Evolutionary conservation across 2,888 invertebrate genomes (phyloP).

Genomic region (Trichogramma evanescens): DNA sequence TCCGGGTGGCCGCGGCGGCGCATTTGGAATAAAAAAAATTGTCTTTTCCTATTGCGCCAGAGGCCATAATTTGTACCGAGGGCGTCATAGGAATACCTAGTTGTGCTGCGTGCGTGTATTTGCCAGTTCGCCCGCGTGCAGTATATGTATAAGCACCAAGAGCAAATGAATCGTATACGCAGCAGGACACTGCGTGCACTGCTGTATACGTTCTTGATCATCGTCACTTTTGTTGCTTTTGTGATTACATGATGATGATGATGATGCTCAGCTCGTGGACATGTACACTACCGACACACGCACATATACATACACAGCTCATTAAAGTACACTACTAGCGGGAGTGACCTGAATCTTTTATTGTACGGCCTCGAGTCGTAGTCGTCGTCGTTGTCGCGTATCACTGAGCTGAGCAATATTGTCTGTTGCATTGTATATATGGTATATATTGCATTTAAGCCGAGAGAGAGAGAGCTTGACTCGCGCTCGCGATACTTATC

Average conservation of each 20-base stretch:
- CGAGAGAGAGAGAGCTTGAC: too few species aligned
- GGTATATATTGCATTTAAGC: too few species aligned
- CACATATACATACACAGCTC: constrained; percentile 23
- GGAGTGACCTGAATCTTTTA: constrained; percentile 42
- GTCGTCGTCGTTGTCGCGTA: constrained; percentile 20
- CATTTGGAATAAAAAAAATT: constrained; percentile 12
- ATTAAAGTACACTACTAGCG: constrained; percentile 29
- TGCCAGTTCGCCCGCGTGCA: too few species aligned
- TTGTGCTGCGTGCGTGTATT: too few species aligned
- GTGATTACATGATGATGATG: too few species aligned
- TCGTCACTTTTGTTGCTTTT: neutral
- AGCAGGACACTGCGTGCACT: neutral
- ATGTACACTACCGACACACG: neutral
- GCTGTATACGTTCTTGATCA: constrained; percentile 16
- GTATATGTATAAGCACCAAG: too few species aligned
- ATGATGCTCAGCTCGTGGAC: neutral
- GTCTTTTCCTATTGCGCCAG: constrained; percentile 8
- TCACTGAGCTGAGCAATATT: neutral
- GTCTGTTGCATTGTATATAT: too few species aligned
- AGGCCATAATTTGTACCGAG: constrained; percentile 20
- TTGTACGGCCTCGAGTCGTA: constrained; percentile 28
- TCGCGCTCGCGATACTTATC: constrained; percentile 19
- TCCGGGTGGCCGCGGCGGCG: neutral
- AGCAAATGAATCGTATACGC: constrained; percentile 6
- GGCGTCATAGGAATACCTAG: constrained; percentile 2